Conservation (phyloP, 1,140 invertebrate genomes). For the Ostrea denselamellosa region DNA sequence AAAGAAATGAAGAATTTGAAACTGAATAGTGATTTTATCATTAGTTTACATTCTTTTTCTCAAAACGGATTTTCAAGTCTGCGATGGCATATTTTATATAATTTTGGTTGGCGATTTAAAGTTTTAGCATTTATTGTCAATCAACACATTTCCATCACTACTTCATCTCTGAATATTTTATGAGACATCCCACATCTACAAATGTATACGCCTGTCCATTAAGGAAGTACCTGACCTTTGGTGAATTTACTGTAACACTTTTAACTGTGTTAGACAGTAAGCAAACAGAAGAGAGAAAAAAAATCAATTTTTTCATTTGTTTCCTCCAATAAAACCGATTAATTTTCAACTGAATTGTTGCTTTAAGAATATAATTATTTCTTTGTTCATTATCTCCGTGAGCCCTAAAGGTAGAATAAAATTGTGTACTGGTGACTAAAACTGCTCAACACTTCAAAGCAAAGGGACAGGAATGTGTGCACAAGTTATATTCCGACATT, state of each 20-base stretch:
- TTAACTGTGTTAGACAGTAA: not conserved
- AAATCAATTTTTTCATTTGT: not conserved
- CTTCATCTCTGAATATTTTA: slow-evolving; percentile 9
- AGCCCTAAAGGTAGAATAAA: not conserved
- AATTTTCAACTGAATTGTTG: no score
- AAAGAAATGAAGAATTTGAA: slow-evolving; percentile 36
- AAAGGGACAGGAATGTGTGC: not conserved
- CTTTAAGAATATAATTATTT: not conserved
- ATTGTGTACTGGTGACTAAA: not conserved
- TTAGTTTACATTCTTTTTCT: slow-evolving; percentile 19
- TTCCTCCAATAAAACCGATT: no score
- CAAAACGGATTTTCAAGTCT: slow-evolving; percentile 17
- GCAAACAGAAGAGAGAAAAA: not conserved
- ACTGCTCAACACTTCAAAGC: no score
- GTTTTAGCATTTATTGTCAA: not conserved
- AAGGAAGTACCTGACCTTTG: not conserved
- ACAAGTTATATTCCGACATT: not conserved
- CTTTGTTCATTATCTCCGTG: not conserved
- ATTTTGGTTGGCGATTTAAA: slow-evolving; percentile 12
- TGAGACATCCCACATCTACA: not conserved
- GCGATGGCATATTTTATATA: not conserved
- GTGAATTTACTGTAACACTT: not conserved
- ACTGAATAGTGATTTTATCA: slow-evolving; percentile 32
- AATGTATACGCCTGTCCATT: not conserved
- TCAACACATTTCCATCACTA: slow-evolving; percentile 14